These are phyloP conservation scores for Zaprionus ornatus DNA, from an alignment of 1,140 invertebrate genomes.

Conservation along the genomic window DNA sequence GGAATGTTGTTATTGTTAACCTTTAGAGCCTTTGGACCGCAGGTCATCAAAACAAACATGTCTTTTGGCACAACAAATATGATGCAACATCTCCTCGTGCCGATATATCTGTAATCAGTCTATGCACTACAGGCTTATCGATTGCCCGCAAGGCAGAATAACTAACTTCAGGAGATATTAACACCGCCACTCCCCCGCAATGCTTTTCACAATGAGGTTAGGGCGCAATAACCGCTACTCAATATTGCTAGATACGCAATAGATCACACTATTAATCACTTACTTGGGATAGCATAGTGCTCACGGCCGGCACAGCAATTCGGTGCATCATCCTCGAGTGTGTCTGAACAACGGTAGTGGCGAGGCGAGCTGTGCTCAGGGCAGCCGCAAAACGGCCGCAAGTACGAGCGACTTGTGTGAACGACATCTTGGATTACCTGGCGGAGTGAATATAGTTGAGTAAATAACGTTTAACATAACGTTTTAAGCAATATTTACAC, in stretches of 20 bases:
- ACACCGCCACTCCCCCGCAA: not conserved
- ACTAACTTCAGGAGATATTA: slow-evolving; percentile 1
- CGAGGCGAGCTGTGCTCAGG: slow-evolving; percentile 61
- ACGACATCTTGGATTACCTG: slow-evolving; percentile 66
- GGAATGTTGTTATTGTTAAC: slow-evolving; percentile 3
- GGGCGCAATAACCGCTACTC: slow-evolving; percentile 31
- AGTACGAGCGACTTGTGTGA: slow-evolving; percentile 78
- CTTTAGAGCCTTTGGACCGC: not conserved
- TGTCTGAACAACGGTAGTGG: slow-evolving; percentile 54
- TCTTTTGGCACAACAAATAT: slow-evolving; percentile 44
- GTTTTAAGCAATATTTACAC: slow-evolving; percentile 65
- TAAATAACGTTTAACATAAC: slow-evolving; percentile 10
- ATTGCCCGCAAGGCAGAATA: not conserved
- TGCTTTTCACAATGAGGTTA: slow-evolving; percentile 68
- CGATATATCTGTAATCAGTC: not conserved
- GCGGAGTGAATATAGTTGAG: slow-evolving; percentile 26
- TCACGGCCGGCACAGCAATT: slow-evolving; percentile 63
- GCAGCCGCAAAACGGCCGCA: slow-evolving; percentile 75
- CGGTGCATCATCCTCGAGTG: slow-evolving; percentile 75
- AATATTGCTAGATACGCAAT: not conserved
- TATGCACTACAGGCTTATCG: slow-evolving; percentile 3
- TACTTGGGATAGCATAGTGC: slow-evolving; percentile 69
- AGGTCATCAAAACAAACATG: slow-evolving; percentile 38
- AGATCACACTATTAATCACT: slow-evolving; percentile 25
- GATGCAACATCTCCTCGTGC: slow-evolving; percentile 53